Base-by-base conservation (phyloP, 2,888 invertebrate species). In the Empis livida region DNA sequence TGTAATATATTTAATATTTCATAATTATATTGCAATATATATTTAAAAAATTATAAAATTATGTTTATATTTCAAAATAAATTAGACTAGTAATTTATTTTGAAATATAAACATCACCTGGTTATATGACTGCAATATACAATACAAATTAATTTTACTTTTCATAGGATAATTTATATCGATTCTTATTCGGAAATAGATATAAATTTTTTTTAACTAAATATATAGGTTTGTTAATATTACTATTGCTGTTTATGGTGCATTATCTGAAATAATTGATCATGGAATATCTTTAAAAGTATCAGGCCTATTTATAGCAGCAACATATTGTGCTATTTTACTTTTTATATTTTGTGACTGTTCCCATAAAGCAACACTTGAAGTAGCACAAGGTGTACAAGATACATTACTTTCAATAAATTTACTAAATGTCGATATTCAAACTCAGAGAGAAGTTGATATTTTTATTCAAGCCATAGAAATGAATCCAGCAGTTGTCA, bases 401-500 rank as follows among this genome's bases (percentile, higher is more conserved):
- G 74, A 75, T 23, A 74, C 77, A 4, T 59, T 82, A 16, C 65
- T 81, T 31, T 73, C 75, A 2, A 72, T 80, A 5, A 73, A 79
- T 54, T 66, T 80, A 38, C 60, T 73, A n/a, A 67, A 71, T 31
- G 72, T 79, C 1, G 79, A 80, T 57, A 64, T 71, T 52, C 74
- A 72, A 10, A 75, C 80, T 10, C 75, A 77, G 49, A 77, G 74
- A 63, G 81, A 82, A 80, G 76, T 82, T 54, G 79, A 81, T 61
- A 71, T 80, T 50, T 82, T 82, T 63, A 74, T 81, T 52, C 75
- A 76, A 54, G 82, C 80, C 1, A 80, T 81, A 44, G 76, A 79
- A 62, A 76, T 81, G 77, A 81, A 81, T 61, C 80, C 82, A 6
- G 80, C 82, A 0, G 77, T 78, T 15, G 81, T 82, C 1, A 80